Evolutionary conservation across 2,888 invertebrate species (phyloP), one percentile per base, ranked within the genome.

Genomic region (Nymphalis urticae): DNA sequence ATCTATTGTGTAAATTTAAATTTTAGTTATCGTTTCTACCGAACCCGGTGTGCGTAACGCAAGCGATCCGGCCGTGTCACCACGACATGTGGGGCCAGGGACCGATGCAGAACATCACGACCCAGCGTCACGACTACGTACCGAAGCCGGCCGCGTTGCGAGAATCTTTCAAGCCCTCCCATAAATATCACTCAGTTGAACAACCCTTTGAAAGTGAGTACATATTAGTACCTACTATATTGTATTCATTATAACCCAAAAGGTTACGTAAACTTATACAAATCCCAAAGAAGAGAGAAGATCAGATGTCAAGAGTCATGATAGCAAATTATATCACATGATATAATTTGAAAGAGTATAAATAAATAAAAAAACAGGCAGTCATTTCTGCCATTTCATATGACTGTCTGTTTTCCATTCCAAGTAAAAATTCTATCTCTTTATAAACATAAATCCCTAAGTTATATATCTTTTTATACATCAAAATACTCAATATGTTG

Each of bases 61-160:
- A 94, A 10, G 84, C 95, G 0, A 94, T 95, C 74, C 89, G 94
- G 0, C 95, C 95, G 0, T 94, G 94, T 70, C 92, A 94, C 84
- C 94, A 94, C 83, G 95, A 94, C 82, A 91, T 95, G 80, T 90
- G 94, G 80, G 95, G 95, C 0, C 94, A 94, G 65, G 94, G 94
- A 0, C 95, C 96, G 8, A 95, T 96, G 93, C 95, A 96, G 85
- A 94, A 94, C 71, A 87, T 95, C 71, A 96, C 96, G 1, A 96
- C 96, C 0, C 95, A 96, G 75, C 95, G 96, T 48, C 95, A 95
- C 81, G 96, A 96, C 87, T 96, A 94, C 80, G 95, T 95, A 54
- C 94, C 95, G 0, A 95, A 95, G 79, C 95, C 95, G 0, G 89
- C 89, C 70, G 92, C 89, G 0, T 82, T 90, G 63, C 83, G 93